Base-by-base conservation (phyloP, 2,797 vertebrate genomes). In the Salmo trutta region DNA sequence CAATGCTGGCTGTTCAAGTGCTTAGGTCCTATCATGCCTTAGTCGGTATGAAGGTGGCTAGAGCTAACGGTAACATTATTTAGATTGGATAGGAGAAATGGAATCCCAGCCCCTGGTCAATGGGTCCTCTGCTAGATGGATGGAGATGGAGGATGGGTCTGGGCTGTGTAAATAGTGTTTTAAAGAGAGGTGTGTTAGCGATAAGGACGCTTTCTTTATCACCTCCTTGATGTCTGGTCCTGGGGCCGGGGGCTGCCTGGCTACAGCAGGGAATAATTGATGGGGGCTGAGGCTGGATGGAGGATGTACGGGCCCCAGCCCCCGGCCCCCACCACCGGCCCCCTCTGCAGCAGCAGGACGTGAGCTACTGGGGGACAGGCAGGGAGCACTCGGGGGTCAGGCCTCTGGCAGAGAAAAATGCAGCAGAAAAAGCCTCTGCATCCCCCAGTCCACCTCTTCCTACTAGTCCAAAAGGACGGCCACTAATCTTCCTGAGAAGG, bases 201-300 rank as follows among this genome's bases (percentile, higher is more conserved):
- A 93, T 94, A 93, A 93, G 93, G 92, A 93, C 85, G 75, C 82
- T 89, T 88, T 83, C 91, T 94, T 95, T 93, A 95, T 96, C 94
- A 85, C 88, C 86, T 59, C 82, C 86, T 88, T 87, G 88, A 89
- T 79, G 79, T 89, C 84, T 92, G 89, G 76, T 27, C 59, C 59
- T 12, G 1, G 59, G 59, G 59, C 59, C 4, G n/a, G 10, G 59
- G 59, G 59, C 59, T 8, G 59, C 59, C n/a, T 64, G 12, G 82
- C 81, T 82, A 84, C 80, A 91, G 92, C 87, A 53, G 80, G 86
- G 88, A 93, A 92, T 95, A 95, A 96, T 95, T 92, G 94, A 95
- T 93, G 79, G 81, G n/a, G 77, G 79, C 76, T 68, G 68, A 47
- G 59, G 21, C 59, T 64, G 59, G 59, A 64, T 64, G 10, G 3